phyloP scores from a whole-genome alignment of 1,140 invertebrate species.

The Daktulosphaira vitifoliae region DNA sequence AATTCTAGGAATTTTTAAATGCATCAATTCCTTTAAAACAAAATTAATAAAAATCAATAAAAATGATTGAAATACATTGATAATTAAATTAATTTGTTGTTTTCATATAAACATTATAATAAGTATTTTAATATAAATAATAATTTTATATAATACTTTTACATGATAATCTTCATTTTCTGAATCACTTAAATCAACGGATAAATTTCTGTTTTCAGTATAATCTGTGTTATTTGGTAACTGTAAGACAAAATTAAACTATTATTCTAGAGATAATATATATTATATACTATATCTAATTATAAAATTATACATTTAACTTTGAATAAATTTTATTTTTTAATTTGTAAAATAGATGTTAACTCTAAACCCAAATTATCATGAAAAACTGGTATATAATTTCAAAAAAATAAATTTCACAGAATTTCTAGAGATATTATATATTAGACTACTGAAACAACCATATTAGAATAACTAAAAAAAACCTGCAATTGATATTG shows the following conservation, averaged over 20 bases:
- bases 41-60: not conserved
- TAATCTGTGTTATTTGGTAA: conserved; percentile 21
- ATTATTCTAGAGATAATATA: not conserved
- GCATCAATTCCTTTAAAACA: conserved; percentile 30
- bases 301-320: not conserved
- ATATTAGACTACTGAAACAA: too few relatives aligned
- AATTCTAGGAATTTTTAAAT: conserved; percentile 12
- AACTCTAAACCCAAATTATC: too few relatives aligned
- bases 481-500: too few relatives aligned
- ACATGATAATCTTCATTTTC: conserved; percentile 2
- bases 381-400: too few relatives aligned
- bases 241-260: conserved; percentile 5
- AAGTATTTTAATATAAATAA: too few relatives aligned
- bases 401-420: too few relatives aligned
- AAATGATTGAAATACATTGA: not conserved
- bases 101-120: too few relatives aligned
- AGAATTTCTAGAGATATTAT: too few relatives aligned
- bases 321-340: too few relatives aligned
- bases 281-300: not conserved
- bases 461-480: too few relatives aligned
- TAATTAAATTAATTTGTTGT: not conserved
- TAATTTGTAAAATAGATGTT: too few relatives aligned
- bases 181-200: conserved; percentile 36
- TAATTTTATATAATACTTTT: too few relatives aligned
- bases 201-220: conserved; percentile 25